Conservation (phyloP, 2,888 invertebrate genomes). For the Harpalus rubripes region DNA sequence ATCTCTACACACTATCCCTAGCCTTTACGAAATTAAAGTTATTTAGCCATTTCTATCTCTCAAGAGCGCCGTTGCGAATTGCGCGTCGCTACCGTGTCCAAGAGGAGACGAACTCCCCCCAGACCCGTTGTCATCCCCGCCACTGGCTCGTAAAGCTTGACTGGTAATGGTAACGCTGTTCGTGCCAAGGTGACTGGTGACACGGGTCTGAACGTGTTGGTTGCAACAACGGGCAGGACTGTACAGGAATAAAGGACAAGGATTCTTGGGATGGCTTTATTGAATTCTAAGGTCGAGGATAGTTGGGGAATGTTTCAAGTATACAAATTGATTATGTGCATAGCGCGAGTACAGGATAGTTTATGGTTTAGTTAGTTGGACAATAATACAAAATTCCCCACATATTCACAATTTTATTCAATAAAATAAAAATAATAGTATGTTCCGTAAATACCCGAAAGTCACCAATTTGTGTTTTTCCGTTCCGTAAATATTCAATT, state of each 20-base stretch:
- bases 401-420: no score
- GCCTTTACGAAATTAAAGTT: conserved; percentile 38
- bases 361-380: no score
- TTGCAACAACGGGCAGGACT: not conserved
- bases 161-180: conserved; percentile 4
- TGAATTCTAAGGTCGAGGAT: not conserved
- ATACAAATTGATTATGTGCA: not conserved
- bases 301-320: conserved; percentile 4
- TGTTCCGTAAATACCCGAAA: no score
- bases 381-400: no score
- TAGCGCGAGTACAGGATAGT: no score
- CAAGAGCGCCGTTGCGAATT: conserved; percentile 16
- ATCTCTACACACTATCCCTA: not conserved
- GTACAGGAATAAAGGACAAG: not conserved
- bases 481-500: no score
- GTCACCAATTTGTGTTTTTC: no score
- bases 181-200: conserved; percentile 21
- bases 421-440: no score
- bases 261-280: conserved; percentile 42
- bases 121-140: conserved; percentile 23
- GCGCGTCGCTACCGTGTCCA: not conserved
- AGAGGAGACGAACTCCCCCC: not conserved
- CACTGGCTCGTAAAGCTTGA: conserved; percentile 2
- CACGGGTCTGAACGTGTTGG: conserved; percentile 23
- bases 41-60: not conserved